Percentiles rank a stretch among this genome's conserved stretches.
Conservation (phyloP, 1,140 invertebrate genomes). For the Aradophagus sp. region DNA sequence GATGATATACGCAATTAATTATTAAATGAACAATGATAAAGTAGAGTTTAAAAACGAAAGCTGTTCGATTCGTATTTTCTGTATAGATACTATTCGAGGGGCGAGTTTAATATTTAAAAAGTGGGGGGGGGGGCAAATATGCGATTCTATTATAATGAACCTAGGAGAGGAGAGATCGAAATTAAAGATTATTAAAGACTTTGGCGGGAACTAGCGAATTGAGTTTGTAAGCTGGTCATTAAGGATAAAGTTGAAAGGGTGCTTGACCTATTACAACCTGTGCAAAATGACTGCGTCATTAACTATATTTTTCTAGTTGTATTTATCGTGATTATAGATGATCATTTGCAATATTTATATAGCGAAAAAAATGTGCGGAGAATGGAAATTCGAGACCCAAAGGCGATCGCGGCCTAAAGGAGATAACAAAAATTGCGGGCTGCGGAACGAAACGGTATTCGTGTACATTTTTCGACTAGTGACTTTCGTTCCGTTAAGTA, state of each 20-base stretch:
- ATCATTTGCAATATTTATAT: constrained; percentile 53
- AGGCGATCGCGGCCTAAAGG: neutral
- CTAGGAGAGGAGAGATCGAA: too few species aligned
- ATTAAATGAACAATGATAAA: too few species aligned
- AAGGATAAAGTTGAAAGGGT: constrained; percentile 65
- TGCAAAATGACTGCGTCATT: constrained; percentile 39
- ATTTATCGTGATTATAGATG: constrained; percentile 50
- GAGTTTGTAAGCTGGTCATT: constrained; percentile 60
- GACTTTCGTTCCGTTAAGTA: constrained; percentile 16
- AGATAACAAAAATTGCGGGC: constrained; percentile 2
- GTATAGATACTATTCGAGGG: constrained; percentile 29
- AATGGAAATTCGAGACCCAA: constrained; percentile 21
- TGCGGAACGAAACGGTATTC: constrained; percentile 9
- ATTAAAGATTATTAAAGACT: constrained; percentile 32
- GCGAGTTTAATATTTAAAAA: constrained; percentile 43
- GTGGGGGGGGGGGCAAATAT: constrained; percentile 6
- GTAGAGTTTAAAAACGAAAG: constrained; percentile 35
- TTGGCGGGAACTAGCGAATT: constrained; percentile 45
- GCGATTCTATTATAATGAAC: constrained; percentile 28
- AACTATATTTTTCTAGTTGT: constrained; percentile 58
- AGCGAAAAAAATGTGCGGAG: constrained; percentile 23
- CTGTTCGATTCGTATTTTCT: constrained; percentile 56
- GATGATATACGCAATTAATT: too few species aligned
- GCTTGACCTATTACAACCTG: constrained; percentile 52
- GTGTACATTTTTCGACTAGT: constrained; percentile 31